phyloP scores from a whole-genome alignment of 2,888 invertebrate species.

The Cybosia mesomella region DNA sequence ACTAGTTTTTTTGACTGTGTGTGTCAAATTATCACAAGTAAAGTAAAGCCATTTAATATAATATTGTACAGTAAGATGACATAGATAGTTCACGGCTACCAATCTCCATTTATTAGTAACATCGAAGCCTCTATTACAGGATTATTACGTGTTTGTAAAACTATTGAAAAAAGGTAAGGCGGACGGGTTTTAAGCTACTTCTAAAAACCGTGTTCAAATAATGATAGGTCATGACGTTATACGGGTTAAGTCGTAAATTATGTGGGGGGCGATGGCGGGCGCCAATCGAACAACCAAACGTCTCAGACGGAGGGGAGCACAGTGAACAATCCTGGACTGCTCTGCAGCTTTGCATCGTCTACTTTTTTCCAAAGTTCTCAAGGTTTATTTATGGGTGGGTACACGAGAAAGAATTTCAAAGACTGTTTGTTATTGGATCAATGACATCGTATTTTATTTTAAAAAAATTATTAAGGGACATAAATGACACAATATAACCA shows the following conservation, averaged over 20 bases:
- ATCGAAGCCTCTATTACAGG: slow-evolving; percentile 20
- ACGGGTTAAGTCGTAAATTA: slow-evolving; percentile 74
- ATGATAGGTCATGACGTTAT: slow-evolving; percentile 69
- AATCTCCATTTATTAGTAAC: slow-evolving; percentile 24
- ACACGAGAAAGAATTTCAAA: background rate
- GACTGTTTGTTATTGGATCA: background rate
- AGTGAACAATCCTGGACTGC: slow-evolving; percentile 54
- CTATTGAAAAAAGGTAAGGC: slow-evolving; percentile 29
- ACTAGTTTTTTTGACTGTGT: slow-evolving; percentile 4
- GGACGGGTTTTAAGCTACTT: slow-evolving; percentile 40
- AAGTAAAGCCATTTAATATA: slow-evolving; percentile 21
- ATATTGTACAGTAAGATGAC: slow-evolving; percentile 15
- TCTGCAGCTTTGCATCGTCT: slow-evolving; percentile 50
- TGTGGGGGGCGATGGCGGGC: slow-evolving; percentile 65
- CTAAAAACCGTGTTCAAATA: slow-evolving; percentile 61
- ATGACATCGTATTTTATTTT: background rate
- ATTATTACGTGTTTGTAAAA: slow-evolving; percentile 23
- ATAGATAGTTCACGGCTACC: slow-evolving; percentile 26
- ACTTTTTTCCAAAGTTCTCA: slow-evolving; percentile 53
- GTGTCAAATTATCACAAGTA: slow-evolving; percentile 8
- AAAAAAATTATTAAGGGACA: no score
- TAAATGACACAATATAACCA: background rate
- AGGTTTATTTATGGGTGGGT: slow-evolving; percentile 52
- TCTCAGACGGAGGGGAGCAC: slow-evolving; percentile 62
- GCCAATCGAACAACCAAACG: slow-evolving; percentile 62